Conservation (phyloP, 1,140 invertebrate species). For the Tetranychus urticae region DNA sequence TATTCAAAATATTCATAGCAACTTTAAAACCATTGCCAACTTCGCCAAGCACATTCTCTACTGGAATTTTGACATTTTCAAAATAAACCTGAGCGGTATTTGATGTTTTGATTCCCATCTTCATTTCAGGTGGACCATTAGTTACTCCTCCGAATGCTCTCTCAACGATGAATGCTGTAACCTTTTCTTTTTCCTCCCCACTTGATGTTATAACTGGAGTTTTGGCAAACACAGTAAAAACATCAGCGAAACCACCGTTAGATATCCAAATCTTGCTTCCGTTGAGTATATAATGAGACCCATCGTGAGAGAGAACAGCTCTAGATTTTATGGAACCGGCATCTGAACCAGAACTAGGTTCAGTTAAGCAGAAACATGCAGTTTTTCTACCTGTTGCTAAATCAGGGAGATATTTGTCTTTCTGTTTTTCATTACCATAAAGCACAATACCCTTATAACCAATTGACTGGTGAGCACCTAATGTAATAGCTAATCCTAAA, state of each 20-base stretch:
- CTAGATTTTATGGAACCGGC: conserved; percentile 32
- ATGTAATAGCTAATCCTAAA: conserved; percentile 27
- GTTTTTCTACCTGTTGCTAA: conserved; percentile 55
- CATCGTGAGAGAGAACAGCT: conserved; percentile 15
- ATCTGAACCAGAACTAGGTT: conserved; percentile 80
- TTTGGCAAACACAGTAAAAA: conserved; percentile 90
- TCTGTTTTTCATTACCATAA: conserved; percentile 65
- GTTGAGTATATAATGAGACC: conserved; percentile 42
- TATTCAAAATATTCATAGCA: conserved; percentile 97
- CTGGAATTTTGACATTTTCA: conserved; percentile 83
- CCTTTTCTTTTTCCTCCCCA: conserved; percentile 36
- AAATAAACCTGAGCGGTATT: conserved; percentile 92
- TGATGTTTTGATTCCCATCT: conserved; percentile 97
- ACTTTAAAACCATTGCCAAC: conserved; percentile 97
- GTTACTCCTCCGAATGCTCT: conserved; percentile 77
- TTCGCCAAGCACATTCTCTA: conserved; percentile 76
- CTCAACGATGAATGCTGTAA: conserved; percentile 94
- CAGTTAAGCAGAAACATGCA: conserved; percentile 90
- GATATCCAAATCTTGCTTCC: conserved; percentile 98
- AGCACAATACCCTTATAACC: conserved; percentile 65
- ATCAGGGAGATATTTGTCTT: conserved; percentile 69
- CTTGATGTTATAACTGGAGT: conserved; percentile 25
- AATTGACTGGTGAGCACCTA: conserved; percentile 34
- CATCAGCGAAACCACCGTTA: conserved; percentile 47
- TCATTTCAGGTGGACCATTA: conserved; percentile 82